Conservation (phyloP, 2,888 invertebrate species). For the Drosophila lutescens region DNA sequence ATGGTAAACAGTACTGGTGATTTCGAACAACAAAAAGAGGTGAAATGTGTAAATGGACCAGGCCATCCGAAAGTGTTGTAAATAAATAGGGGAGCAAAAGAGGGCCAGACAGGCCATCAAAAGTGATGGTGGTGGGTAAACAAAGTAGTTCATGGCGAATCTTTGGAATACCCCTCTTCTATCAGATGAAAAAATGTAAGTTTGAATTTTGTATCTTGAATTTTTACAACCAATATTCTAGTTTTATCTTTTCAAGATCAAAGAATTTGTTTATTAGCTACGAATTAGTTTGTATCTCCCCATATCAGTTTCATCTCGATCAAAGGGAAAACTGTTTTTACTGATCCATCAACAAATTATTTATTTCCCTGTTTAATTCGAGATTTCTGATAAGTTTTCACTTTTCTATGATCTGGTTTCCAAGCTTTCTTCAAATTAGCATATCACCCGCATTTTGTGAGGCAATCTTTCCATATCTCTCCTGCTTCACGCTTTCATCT, state of each 20-base stretch:
- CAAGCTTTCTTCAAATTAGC: slow-evolving; percentile 38
- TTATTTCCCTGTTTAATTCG: not conserved
- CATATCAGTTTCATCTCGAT: not conserved
- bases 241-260: not conserved
- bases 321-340: not conserved
- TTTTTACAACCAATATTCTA: no score
- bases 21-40: slow-evolving; percentile 14
- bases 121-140: slow-evolving; percentile 8
- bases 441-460: slow-evolving; percentile 41
- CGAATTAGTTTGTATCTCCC: slow-evolving; percentile 9
- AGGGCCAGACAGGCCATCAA: slow-evolving; percentile 15
- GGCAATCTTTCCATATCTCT: not conserved
- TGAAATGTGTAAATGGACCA: slow-evolving; percentile 25
- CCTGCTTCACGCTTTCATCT: slow-evolving; percentile 18
- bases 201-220: no score
- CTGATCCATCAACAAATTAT: slow-evolving; percentile 1
- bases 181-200: not conserved
- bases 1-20: slow-evolving; percentile 8
- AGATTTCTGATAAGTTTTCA: slow-evolving; percentile 1
- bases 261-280: slow-evolving; percentile 6
- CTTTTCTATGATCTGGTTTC: slow-evolving; percentile 19
- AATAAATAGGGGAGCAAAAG: slow-evolving; percentile 24
- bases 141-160: slow-evolving; percentile 5
- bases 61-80: slow-evolving; percentile 10
- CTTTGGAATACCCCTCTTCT: not conserved